Base-by-base conservation (phyloP, 1,140 invertebrate species). In the Hirudo medicinalis region DNA sequence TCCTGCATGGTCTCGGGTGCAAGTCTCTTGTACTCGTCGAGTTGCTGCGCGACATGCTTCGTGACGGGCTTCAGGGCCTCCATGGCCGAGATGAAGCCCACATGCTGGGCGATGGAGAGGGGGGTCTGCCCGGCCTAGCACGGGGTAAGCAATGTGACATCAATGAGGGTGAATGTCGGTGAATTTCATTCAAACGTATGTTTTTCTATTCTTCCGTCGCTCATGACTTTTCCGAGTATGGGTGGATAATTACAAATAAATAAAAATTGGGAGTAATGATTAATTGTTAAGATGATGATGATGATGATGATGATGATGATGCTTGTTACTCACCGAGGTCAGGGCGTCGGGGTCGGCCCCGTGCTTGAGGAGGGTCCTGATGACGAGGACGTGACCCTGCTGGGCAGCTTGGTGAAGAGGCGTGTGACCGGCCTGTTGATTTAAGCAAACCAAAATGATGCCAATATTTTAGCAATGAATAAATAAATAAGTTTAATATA, bases 341-440 rank as follows among this genome's bases (percentile, higher is more conserved):
- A 89, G 87, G 66, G 90, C 89, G 83, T 98, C 93, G 32, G 97
- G 94, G 78, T 91, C 89, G 20, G 95, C 94, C 77, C 92, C 90
- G 78, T 93, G 87, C 78, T 98, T 94, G 68, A 99, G 83, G 9
- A 99, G 86, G 20, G 94, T 86, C 76, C 92, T 92, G 8, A 97
- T 91, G 75, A 98, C 92, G 75, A 91, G 89, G 19, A 92, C 91
- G 82, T 99, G 96, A 2, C 96, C 96, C 83, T 99, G 96, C 82
- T 98, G 94, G 54, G 94, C 92, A 8, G 93, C 94, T 83, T 98
- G 94, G 85, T 99, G 96, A 17, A 99, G 84, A 9, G 96, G 91
- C 13, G 95, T 97, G 79, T 98, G 98, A 54, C 92, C 93, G 67
- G 88, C 22, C 69, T 70, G 49, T 11, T 17, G 40, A 19, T n/a